Evolutionary conservation across 2,888 invertebrate genomes (phyloP), one percentile per base, ranked within the genome.

Genomic region (Eupithecia subumbrata): DNA sequence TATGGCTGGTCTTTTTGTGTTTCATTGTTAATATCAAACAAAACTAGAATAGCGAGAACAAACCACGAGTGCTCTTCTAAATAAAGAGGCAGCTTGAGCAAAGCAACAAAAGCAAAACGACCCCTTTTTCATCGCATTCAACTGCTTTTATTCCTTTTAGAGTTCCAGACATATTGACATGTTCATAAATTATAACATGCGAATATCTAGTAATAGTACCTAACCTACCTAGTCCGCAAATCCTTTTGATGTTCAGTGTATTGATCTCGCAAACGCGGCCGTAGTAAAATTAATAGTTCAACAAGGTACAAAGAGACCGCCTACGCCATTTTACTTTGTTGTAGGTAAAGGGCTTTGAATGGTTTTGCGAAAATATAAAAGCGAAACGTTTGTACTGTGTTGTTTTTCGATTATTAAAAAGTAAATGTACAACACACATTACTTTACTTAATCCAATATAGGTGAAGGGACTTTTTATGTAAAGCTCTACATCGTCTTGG

Each of bases 171-270:
- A 77, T 64, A 66, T 75, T 77, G 76, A 75, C 75, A 77, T 76
- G 77, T 80, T 79, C 79, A 81, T 82, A 81, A 80, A 81, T 81
- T 82, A 79, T 81, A 80, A 76, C 71, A 73, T 69, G 73, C 78
- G 77, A 14, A 14, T 60, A 14, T 25, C 8, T 56, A 60, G 5
- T 14, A 5, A 56, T 22, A 22, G 16, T 12, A 48, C 48, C 18
- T 56, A 60, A 48, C 48, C 18, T 56, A 60, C 12, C n/a, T 77
- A 82, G 78, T 78, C 83, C 78, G 73, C 79, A 82, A 83, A 82
- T 82, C 81, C 82, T 82, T 68, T 83, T 84, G 82, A 82, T 82
- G 83, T 80, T 78, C 75, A 76, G 37, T 75, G 74, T 83, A 83
- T 82, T 81, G 82, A 82, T 80, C 78, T 78, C 76, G 64, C 76